These are phyloP conservation scores for Amblyraja radiata DNA, from an alignment of 2,797 vertebrate species.

Conservation along the genomic window DNA sequence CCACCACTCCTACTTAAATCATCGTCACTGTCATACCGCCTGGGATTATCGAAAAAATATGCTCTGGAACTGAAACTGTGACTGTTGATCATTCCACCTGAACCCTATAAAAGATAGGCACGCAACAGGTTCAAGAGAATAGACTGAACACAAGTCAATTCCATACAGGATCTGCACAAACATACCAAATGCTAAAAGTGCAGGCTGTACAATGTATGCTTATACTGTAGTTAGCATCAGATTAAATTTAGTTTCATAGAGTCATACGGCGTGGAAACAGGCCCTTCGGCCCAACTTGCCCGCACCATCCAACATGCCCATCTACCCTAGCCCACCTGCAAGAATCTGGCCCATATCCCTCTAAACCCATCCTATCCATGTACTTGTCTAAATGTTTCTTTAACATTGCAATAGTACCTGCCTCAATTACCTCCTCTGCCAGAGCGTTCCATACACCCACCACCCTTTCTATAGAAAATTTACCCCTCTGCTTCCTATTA, in stretches of 20 bases:
- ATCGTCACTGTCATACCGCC: constrained; percentile 88
- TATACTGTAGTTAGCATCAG: background rate
- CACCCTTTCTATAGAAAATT: too few species aligned
- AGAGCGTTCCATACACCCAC: too few species aligned
- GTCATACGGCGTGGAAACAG: too few species aligned
- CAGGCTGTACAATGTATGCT: background rate
- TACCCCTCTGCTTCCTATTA: too few species aligned
- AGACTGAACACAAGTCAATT: background rate
- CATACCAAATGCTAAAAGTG: background rate
- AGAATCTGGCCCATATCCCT: too few species aligned
- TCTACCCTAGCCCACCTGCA: too few species aligned
- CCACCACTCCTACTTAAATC: constrained; percentile 76
- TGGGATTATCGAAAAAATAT: constrained; percentile 93
- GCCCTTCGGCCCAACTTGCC: too few species aligned
- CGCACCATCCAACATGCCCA: too few species aligned
- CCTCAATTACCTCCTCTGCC: too few species aligned
- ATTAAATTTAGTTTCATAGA: background rate
- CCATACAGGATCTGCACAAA: background rate
- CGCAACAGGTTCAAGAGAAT: constrained; percentile 28
- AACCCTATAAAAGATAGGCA: constrained; percentile 54
- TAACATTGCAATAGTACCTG: too few species aligned
- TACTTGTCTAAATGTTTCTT: too few species aligned
- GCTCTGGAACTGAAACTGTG: constrained; percentile 88
- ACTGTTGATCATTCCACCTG: constrained; percentile 85
- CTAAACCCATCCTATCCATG: too few species aligned